Conservation (phyloP, 1,140 invertebrate genomes). For the Patella vulgata region DNA sequence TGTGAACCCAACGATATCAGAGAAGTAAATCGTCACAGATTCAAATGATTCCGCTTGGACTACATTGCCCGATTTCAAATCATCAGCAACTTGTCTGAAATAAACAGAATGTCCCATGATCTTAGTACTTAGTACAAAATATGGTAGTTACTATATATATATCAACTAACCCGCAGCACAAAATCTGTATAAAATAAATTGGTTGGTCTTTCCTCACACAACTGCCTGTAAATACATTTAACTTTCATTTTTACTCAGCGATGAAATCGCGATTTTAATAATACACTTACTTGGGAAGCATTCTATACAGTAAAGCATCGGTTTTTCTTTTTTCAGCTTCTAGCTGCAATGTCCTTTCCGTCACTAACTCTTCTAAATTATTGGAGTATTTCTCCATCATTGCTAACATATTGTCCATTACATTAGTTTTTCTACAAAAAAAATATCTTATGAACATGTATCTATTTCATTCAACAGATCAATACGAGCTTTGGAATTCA, state of each 20-base stretch:
- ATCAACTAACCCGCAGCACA: too few relatives aligned
- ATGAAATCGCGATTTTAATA: background rate
- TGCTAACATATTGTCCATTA: slow-evolving; percentile 94
- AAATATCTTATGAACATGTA: too few relatives aligned
- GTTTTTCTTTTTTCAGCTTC: slow-evolving; percentile 94
- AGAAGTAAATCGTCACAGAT: slow-evolving; percentile 73
- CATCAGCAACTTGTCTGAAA: slow-evolving; percentile 71
- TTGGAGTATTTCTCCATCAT: slow-evolving; percentile 95
- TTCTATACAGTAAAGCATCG: slow-evolving; percentile 88
- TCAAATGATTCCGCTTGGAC: slow-evolving; percentile 53
- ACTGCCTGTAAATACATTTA: too few relatives aligned
- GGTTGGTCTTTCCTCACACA: too few relatives aligned
- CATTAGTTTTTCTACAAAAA: slow-evolving; percentile 82
- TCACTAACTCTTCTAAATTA: slow-evolving; percentile 89
- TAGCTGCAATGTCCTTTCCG: slow-evolving; percentile 87
- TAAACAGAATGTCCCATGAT: too few relatives aligned
- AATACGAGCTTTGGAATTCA: background rate
- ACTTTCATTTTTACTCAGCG: too few relatives aligned
- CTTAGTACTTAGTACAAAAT: too few relatives aligned
- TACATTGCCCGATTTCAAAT: slow-evolving; percentile 46
- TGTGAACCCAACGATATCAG: slow-evolving; percentile 85
- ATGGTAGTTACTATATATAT: too few relatives aligned
- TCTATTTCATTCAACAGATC: too few relatives aligned
- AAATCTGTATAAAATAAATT: too few relatives aligned
- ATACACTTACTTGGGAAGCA: slow-evolving; percentile 82